Percentiles rank a stretch among this genome's conserved stretches.
These are phyloP conservation scores for Orius laevigatus DNA, from an alignment of 1,140 invertebrate species.

Conservation along the genomic window DNA sequence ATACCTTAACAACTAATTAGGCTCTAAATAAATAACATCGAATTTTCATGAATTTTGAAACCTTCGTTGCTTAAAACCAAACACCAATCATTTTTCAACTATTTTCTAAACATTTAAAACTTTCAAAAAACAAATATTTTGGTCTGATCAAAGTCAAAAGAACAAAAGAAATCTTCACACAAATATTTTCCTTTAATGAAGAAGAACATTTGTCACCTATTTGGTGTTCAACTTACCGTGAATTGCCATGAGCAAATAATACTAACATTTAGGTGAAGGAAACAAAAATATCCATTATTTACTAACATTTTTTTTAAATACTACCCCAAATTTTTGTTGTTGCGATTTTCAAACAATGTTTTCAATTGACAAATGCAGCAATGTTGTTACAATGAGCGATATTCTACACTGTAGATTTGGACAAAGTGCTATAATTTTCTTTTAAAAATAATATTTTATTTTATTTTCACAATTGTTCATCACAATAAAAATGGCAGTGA, in stretches of 20 bases:
- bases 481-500: slow-evolving; percentile 15
- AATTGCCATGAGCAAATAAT: slow-evolving; percentile 13
- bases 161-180: neutral
- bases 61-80: neutral
- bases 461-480: slow-evolving; percentile 7
- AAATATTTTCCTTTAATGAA: neutral
- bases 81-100: neutral
- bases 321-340: neutral
- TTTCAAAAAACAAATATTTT: neutral
- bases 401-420: slow-evolving; percentile 9
- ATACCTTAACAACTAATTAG: neutral
- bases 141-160: neutral
- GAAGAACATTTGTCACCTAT: slow-evolving; percentile 13
- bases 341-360: neutral
- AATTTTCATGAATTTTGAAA: too few species aligned
- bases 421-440: slow-evolving; percentile 4
- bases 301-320: slow-evolving; percentile 2
- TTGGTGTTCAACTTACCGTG: slow-evolving; percentile 20
- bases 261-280: slow-evolving; percentile 2
- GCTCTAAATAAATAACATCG: slow-evolving; percentile 2
- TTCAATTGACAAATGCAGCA: neutral
- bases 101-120: neutral
- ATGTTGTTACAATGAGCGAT: slow-evolving; percentile 9
- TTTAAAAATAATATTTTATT: neutral
- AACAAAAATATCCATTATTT: neutral